Evolutionary conservation across 1,140 invertebrate genomes (phyloP), one percentile per base, ranked within the genome.

Genomic region (Aradophagus sp.): DNA sequence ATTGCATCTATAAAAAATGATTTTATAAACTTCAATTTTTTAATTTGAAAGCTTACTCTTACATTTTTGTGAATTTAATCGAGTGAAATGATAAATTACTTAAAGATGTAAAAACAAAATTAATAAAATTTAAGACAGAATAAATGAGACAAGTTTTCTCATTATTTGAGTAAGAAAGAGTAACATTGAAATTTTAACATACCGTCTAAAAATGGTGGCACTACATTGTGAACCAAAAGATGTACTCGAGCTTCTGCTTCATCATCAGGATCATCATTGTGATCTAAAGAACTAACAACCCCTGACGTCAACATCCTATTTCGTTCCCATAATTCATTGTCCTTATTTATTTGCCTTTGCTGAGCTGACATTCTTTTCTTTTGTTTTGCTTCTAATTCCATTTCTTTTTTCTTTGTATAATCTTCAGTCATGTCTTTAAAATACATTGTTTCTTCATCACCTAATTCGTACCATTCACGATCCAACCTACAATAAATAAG

Each of bases 151-250:
- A 23, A 23, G 20, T 23, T 5, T 23, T 23, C 4, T 23, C 8
- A 23, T 23, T 23, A 23, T 23, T 23, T 23, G 20, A 23, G 20
- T 23, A 5, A 4, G 20, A 4, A 23, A 8, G 20, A 8, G 20
- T 23, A 23, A 23, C 8, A 23, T 23, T 23, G 4, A 39, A 23
- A 10, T 20, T 39, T 41, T 14, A 29, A 15, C 27, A 44, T 73
- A 58, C 98, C 98, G 87, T 99, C 98, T 1, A 99, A 87, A 86
- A 99, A 99, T 5, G 98, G 98, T 1, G 98, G 98, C 2, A 99
- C 95, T 42, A 99, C 97, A 82, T 99, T 99, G 79, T 99, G 97
- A 0, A 99, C 97, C 10, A 99, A 86, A 5, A 99, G 84, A 88
- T 99, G 97, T 0, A 99, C 97, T 55, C 97, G 87, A 19, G 95